Conservation (phyloP, 2,888 invertebrate genomes). For the Rhimphoctona megacephalus region DNA sequence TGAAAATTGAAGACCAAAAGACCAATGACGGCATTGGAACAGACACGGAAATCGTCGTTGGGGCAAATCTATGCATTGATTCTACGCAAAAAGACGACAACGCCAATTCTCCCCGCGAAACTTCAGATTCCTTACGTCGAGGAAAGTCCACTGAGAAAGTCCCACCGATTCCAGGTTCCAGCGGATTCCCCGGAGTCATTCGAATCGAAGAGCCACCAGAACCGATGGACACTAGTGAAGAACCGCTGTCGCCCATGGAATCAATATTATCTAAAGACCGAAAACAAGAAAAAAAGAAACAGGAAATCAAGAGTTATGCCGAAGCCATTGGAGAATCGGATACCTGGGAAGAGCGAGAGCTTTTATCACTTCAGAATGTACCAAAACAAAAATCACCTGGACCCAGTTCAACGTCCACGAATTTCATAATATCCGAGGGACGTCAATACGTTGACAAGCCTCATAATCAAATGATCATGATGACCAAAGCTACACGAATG, state of each 20-base stretch:
- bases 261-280: constrained; percentile 68
- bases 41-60: constrained; percentile 28
- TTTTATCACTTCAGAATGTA: constrained; percentile 27
- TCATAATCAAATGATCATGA: constrained; percentile 84
- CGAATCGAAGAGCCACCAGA: constrained; percentile 74
- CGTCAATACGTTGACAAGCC: constrained; percentile 72
- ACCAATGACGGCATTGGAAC: constrained; percentile 11
- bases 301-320: constrained; percentile 74
- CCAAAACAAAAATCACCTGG: constrained; percentile 70
- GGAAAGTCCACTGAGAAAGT: constrained; percentile 3
- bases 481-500: constrained; percentile 86
- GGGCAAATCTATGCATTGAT: constrained; percentile 38
- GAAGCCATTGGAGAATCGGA: constrained; percentile 72
- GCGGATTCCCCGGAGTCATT: constrained; percentile 69
- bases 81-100: constrained; percentile 49
- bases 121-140: neutral
- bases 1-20: neutral
- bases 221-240: constrained; percentile 79
- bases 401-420: constrained; percentile 68
- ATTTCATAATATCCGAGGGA: constrained; percentile 75
- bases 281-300: constrained; percentile 50
- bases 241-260: constrained; percentile 76
- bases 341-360: constrained; percentile 52
- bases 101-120: constrained; percentile 45
- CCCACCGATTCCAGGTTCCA: constrained; percentile 38